phyloP scores from a whole-genome alignment of 1,140 invertebrate genomes.

The Calliphora vicina region DNA sequence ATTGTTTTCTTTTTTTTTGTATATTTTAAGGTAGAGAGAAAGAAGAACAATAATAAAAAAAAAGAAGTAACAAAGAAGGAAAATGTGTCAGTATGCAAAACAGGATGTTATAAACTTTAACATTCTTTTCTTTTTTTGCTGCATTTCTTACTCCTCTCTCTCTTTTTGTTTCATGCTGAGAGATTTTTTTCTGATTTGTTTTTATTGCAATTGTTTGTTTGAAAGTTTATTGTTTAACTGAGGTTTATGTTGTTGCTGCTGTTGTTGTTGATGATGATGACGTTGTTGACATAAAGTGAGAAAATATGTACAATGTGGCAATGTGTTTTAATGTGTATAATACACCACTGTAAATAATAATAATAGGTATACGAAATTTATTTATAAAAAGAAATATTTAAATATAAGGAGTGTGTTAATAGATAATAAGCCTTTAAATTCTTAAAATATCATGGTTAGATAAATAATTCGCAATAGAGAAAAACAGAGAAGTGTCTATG shows the following conservation, averaged over 20 bases:
- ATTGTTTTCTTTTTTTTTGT: not conserved
- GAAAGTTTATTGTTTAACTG: not conserved
- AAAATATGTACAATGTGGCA: not conserved
- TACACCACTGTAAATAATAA: too few relatives aligned
- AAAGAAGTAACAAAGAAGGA: not conserved
- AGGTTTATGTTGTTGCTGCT: not conserved
- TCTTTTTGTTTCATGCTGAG: not conserved
- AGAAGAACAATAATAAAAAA: not conserved
- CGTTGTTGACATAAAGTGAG: not conserved
- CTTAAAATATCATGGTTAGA: too few relatives aligned
- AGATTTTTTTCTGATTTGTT: not conserved
- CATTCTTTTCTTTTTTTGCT: not conserved
- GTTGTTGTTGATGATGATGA: not conserved
- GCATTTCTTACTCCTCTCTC: not conserved
- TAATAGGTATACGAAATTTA: too few relatives aligned
- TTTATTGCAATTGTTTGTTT: slow-evolving; percentile 10
- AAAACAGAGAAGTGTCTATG: too few relatives aligned
- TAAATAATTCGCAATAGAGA: too few relatives aligned
- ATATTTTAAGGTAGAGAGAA: not conserved
- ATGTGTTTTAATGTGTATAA: not conserved
- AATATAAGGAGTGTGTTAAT: too few relatives aligned
- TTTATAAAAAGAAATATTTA: too few relatives aligned
- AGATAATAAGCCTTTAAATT: too few relatives aligned
- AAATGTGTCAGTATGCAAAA: slow-evolving; percentile 13
- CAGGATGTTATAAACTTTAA: not conserved